A percentile compares a stretch with the other conserved stretches of the same genome.
Conservation (phyloP, 2,113 vertebrate species). For the Todiramphus saurophagus region DNA sequence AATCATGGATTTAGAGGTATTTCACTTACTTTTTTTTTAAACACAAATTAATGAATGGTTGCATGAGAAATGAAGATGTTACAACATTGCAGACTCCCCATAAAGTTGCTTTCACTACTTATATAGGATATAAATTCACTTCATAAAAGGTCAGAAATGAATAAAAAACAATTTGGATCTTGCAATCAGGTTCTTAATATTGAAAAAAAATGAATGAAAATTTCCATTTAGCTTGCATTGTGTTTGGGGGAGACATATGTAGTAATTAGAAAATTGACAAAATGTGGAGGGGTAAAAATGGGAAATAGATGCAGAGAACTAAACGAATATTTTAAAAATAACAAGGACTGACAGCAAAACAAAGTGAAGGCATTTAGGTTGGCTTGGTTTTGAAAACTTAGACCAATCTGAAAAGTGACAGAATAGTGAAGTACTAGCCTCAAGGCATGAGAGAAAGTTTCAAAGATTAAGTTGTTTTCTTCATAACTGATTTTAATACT, state of each 20-base stretch:
- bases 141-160: neutral
- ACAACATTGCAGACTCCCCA: neutral
- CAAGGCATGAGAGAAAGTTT: neutral
- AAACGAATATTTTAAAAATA: neutral
- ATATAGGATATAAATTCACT: neutral
- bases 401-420: neutral
- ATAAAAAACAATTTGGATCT: neutral
- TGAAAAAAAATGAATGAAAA: neutral
- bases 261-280: neutral
- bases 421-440: neutral
- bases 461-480: neutral
- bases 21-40: neutral
- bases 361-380: neutral
- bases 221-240: neutral
- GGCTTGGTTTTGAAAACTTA: neutral
- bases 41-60: neutral
- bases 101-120: neutral
- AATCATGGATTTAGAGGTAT: neutral
- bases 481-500: neutral
- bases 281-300: rapidly evolving
- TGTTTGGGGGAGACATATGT: neutral
- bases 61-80: neutral
- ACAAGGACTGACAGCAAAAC: neutral
- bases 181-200: neutral
- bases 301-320: neutral